Evolutionary conservation across 1,140 invertebrate genomes (phyloP).

Genomic region (Ganaspis sp.): DNA sequence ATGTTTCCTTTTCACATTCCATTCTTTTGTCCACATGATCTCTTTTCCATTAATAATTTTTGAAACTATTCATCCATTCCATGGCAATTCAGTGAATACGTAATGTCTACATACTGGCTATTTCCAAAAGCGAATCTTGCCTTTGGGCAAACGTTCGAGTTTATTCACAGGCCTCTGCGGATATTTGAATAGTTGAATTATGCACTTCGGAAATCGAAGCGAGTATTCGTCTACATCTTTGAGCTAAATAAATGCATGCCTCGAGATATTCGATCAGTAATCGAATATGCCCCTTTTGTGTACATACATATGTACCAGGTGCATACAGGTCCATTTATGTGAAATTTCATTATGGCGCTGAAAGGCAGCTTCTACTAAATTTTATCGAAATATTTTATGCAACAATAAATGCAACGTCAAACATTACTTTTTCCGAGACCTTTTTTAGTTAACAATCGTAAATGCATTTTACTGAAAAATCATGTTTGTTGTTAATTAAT

Average conservation of each 20-base stretch:
- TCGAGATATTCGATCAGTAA: constrained; percentile 29
- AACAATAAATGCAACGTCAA: no score
- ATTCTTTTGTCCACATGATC: not conserved
- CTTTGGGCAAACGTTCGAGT: constrained; percentile 14
- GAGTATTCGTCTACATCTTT: constrained; percentile 8
- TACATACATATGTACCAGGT: constrained; percentile 16
- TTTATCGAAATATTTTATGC: not conserved
- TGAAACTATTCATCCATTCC: not conserved
- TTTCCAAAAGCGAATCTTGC: constrained; percentile 17
- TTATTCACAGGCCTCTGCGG: constrained; percentile 18
- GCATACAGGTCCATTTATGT: not conserved
- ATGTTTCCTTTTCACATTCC: not conserved
- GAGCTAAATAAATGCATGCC: constrained; percentile 24
- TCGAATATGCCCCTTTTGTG: constrained; percentile 17
- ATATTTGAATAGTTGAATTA: constrained; percentile 30
- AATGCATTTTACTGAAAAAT: no score
- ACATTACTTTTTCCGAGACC: no score
- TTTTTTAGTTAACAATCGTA: no score
- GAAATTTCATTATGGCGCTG: not conserved
- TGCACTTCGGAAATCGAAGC: constrained; percentile 28
- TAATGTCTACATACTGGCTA: constrained; percentile 3
- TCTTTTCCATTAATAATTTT: constrained; percentile 3
- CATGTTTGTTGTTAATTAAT: no score
- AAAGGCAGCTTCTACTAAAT: not conserved
- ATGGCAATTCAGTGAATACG: not conserved